Conservation (phyloP, 2,113 vertebrate species). For the Erpornis zantholeuca region DNA sequence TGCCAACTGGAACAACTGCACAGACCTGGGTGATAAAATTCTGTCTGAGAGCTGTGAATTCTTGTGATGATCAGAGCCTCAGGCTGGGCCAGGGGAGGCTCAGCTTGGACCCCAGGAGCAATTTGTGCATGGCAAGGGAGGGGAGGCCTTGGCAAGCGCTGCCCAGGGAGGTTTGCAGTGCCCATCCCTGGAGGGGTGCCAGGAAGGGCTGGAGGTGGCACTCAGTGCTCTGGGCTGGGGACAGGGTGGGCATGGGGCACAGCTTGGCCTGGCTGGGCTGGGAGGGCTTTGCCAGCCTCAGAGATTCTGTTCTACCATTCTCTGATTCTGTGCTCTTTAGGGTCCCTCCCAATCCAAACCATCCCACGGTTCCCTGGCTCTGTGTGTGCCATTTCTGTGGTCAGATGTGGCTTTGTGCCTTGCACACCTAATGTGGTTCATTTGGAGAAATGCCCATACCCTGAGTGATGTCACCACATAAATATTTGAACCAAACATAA, state of each 20-base stretch:
- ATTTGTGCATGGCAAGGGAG: not conserved
- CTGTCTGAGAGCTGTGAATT: not conserved
- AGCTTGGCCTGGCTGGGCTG: fast-evolving
- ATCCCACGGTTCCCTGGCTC: not conserved
- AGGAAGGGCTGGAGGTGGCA: not conserved
- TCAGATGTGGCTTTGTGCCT: not conserved
- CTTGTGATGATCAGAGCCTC: not conserved
- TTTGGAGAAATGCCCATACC: not conserved
- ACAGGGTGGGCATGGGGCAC: not conserved
- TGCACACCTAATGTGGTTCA: not conserved
- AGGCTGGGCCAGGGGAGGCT: not conserved
- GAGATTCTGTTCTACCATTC: fast-evolving
- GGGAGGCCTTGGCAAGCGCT: not conserved
- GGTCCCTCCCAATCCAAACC: not conserved
- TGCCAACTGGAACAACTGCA: not conserved
- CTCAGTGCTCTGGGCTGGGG: not conserved
- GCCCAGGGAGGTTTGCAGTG: not conserved
- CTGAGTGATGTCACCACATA: not conserved
- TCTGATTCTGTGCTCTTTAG: not conserved
- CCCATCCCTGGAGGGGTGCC: not conserved
- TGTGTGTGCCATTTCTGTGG: not conserved
- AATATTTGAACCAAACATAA: not conserved
- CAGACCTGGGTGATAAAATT: fast-evolving
- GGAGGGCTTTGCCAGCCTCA: not conserved
- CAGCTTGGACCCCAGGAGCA: not conserved